Evolutionary conservation across 2,888 invertebrate species (phyloP), one percentile per base, ranked within the genome.

Genomic region (Exocentrus adspersus): DNA sequence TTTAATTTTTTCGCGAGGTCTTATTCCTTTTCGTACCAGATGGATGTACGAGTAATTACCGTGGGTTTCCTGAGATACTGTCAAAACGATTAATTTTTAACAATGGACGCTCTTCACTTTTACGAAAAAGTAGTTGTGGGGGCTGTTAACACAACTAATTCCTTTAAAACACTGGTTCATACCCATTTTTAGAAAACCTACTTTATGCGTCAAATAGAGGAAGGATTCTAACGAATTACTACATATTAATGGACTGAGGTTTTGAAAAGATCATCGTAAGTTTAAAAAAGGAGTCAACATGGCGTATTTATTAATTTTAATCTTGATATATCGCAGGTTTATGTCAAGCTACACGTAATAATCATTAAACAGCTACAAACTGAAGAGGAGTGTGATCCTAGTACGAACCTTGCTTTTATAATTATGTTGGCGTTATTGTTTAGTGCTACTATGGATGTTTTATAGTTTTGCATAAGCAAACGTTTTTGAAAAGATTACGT

Each of bases 81-180:
- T 48, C 48, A 48, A n/a, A 48, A 45, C 45, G 9, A 16, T 37
- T 12, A 37, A 28, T 28, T 28, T 48, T 14, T 45, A 45, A 48
- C 37, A 37, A 37, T 37, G n/a, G n/a, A 37, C 37, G n/a, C 6
- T 5, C 14, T 37, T 37, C n/a, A 37, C 12, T 5, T 2, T 37
- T 37, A 37, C 37, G 37, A 37, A 37, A 14, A 37, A 12, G 37
- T n/a, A 12, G 1, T n/a, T 37, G 37, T 12, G 37, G 37, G 12
- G 4, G 37, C 12, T 24, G 24, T 24, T 5, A 7, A 12, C 32
- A 10, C 9, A 32, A n/a, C 12, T 14, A 6, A 3, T n/a, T n/a
- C 6, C 10, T 14, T 37, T 37, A 37, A 37, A 37, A 7, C 14
- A 37, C 37, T 37, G 37, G n/a, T n/a, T 5, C 37, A 2, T 12